Base-by-base conservation (phyloP, 1,140 invertebrate genomes). In the Colletes gigas region DNA sequence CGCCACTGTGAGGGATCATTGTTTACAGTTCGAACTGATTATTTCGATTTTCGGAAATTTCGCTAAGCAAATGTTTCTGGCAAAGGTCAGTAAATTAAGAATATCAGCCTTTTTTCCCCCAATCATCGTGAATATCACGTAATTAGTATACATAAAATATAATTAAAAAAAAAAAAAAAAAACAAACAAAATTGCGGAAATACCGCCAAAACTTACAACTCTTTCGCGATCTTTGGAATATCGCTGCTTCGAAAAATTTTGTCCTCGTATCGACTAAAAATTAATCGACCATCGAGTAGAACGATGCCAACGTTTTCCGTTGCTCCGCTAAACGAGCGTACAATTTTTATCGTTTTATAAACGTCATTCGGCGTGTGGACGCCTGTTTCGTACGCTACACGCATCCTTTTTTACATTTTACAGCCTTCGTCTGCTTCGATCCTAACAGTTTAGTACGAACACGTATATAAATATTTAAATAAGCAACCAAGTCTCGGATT, bases 351-450 rank as follows among this genome's bases (percentile, higher is more conserved):
- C 19, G 41, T 68, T 50, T 39, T 52, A 14, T 21, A 67, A 80
- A 67, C 44, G 54, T 57, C 50, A 79, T 84, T 73, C 79, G 73
- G 62, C 65, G 77, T 63, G 79, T 82, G 82, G 70, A 78, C 83
- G 76, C 50, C 68, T 55, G 55, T 63, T n/a, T 21, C 4, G 8
- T 17, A 21, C 60, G 57, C 50, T 41, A n/a, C 47, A 44, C 21
- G 44, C 21, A 52, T n/a, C 19, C 12, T 4, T 52, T 52, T 12
- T 52, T 47, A 19, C 57, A 54, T 12, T 62, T 17, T 59, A 63
- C 59, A 72, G 52, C 14, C 15, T 47, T 72, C 59, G n/a, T 70
- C 41, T 72, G 39, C 77, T 21, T 54, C 30, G 17, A 59, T 59
- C 44, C 55, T 59, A 59, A 52, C 65, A 19, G 44, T 59, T 52